Base-by-base conservation (phyloP, 2,113 vertebrate species). In the Canis aureus region DNA sequence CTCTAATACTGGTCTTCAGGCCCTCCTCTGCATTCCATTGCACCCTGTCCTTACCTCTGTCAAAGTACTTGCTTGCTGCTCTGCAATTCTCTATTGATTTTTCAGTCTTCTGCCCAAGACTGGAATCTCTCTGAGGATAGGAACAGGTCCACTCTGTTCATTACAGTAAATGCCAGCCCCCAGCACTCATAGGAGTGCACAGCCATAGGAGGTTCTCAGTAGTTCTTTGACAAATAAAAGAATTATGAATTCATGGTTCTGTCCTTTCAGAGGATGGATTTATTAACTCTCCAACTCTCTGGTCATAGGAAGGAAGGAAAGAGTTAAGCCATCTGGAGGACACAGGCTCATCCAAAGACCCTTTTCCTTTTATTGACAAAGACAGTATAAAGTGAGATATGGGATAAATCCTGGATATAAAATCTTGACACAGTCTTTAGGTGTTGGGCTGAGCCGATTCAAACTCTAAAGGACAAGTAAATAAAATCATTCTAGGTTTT, bases 401-500 rank as follows among this genome's bases (percentile, higher is more conserved):
- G 53, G 81, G 9, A 91, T 96, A 95, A 98, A 95, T 97, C 66
- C 71, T 90, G 60, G 94, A 79, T 96, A 94, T 97, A 96, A 97
- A 97, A 97, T 93, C 62, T 89, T 96, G 92, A 97, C 91, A 87
- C 71, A 91, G 80, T 19, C 86, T 96, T 97, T 78, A 87, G 87
- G 67, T 96, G 85, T 76, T 89, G 96, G 88, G 71, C 8, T 62
- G 87, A 96, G 80, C 20, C 25, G 16, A 73, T 95, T 94, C 64
- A 85, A 83, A 91, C 38, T 67, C 73, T 73, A 79, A 82, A 92
- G 73, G 92, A 66, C 35, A 97, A 97, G 69, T 93, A 91, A 97
- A 97, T 96, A 66, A 97, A 97, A 95, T 97, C 62, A 94, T 85
- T 97, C 82, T 67, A 91, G 90, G 85, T 96, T 98, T 97, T 89